These are phyloP conservation scores for Coremacera marginata DNA, from an alignment of 2,888 invertebrate species.

Conservation along the genomic window DNA sequence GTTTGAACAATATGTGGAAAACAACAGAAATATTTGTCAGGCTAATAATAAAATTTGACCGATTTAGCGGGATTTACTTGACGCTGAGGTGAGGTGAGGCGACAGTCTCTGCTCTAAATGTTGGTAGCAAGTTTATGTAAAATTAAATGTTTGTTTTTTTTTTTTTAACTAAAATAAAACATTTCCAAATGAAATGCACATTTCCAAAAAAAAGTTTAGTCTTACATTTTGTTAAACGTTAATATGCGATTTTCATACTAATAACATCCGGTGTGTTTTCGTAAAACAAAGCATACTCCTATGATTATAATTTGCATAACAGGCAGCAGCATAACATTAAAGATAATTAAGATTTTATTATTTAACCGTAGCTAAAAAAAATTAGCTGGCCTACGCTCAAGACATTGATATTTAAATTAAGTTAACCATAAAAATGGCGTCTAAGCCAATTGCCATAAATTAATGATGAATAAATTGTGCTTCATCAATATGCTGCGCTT, in stretches of 20 bases:
- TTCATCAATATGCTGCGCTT: too few species aligned
- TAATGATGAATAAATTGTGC: too few species aligned
- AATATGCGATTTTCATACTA: neutral
- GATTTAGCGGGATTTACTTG: slow-evolving; percentile 59
- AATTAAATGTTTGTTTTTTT: neutral
- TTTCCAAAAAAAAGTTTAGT: neutral
- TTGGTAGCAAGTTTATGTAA: neutral
- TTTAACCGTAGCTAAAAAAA: too few species aligned
- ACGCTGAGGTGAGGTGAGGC: neutral
- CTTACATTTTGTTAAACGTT: neutral
- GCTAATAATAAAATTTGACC: slow-evolving; percentile 58
- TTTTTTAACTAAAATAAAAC: too few species aligned
- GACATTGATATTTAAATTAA: too few species aligned
- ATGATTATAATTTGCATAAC: too few species aligned
- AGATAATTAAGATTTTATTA: too few species aligned
- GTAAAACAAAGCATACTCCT: neutral
- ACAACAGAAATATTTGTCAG: slow-evolving; percentile 33
- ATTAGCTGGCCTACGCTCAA: too few species aligned
- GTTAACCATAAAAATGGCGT: too few species aligned
- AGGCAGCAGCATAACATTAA: too few species aligned
- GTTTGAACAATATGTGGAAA: neutral
- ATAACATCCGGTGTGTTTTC: neutral
- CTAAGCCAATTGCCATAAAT: too few species aligned
- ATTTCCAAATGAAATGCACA: neutral
- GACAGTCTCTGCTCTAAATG: neutral